phyloP scores from a whole-genome alignment of 2,113 vertebrate species.

The Rhinichthys klamathensis region DNA sequence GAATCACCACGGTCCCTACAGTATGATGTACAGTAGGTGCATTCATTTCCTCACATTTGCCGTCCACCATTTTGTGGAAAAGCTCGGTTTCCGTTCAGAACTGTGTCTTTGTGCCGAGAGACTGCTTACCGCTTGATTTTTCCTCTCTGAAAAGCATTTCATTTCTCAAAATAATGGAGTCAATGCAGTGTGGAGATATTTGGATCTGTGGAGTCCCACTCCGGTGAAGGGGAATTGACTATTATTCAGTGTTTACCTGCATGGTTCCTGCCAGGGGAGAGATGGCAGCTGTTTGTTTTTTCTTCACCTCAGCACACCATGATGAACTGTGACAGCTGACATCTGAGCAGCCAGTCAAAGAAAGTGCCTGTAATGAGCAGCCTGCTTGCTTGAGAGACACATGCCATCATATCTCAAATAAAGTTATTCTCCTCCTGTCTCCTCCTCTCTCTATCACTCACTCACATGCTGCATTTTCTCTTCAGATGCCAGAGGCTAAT shows the following conservation, averaged over 20 bases:
- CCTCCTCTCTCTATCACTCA: slow-evolving; percentile 24
- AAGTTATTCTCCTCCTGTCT: slow-evolving; percentile 66
- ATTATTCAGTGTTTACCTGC: slow-evolving; percentile 58
- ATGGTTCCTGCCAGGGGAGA: slow-evolving; percentile 50
- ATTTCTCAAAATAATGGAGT: slow-evolving; percentile 29
- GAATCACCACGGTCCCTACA: no score
- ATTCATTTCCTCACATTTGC: background rate
- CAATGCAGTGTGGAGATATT: slow-evolving; percentile 34
- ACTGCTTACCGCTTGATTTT: background rate
- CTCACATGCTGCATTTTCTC: slow-evolving; percentile 14
- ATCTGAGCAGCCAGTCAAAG: slow-evolving; percentile 73
- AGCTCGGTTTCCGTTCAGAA: slow-evolving; percentile 12
- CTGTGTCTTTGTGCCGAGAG: background rate
- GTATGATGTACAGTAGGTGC: no score
- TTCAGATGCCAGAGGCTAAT: slow-evolving; percentile 54
- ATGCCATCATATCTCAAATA: slow-evolving; percentile 73
- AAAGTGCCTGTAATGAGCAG: slow-evolving; percentile 74
- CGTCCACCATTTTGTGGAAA: slow-evolving; percentile 3
- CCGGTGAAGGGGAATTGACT: slow-evolving; percentile 45
- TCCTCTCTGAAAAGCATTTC: slow-evolving; percentile 32
- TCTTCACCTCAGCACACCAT: slow-evolving; percentile 66
- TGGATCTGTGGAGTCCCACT: slow-evolving; percentile 25
- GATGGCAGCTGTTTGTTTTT: slow-evolving; percentile 73
- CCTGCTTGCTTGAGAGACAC: slow-evolving; percentile 74
- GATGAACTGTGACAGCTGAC: slow-evolving; percentile 77